Base-by-base conservation (phyloP, 2,113 vertebrate genomes). In the Reinhardtius hippoglossoides region DNA sequence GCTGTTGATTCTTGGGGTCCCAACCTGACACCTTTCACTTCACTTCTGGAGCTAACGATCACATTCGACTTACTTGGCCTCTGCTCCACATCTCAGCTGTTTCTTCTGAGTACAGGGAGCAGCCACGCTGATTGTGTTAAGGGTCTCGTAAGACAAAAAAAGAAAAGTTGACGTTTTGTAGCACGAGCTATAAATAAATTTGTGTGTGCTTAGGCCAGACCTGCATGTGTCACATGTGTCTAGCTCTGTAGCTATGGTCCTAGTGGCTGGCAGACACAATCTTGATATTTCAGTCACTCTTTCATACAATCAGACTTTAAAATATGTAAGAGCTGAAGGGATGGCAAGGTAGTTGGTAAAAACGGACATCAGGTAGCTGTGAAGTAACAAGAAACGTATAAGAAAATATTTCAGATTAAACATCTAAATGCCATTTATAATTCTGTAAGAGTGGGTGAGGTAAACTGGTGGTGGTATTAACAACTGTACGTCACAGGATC, bases 1-100 rank as follows among this genome's bases (percentile, higher is more conserved):
- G 63, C 54, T 27, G 77, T 67, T 64, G 86, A 89, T 71, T 77
- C 48, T 23, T 31, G 15, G 26, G 48, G 5, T 37, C n/a, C 42
- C 46, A 74, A 57, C 42, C 61, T 52, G 61, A 69, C 59, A 61
- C 54, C 67, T 78, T 61, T 63, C 18, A 48, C 66, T 65, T 76
- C 16, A 44, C 44, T 56, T 62, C 26, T 48, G 31, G 35, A 65
- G 61, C 23, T 59, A 56, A 66, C 13, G 14, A 54, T 74, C 65
- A 52, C 23, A 37, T 67, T 58, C 16, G 52, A 61, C 65, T 62
- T 18, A 26, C 31, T 12, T 46, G 27, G 20, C 31, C 24, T 37
- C 27, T 27, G 27, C 27, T 27, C 27, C 27, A 27, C 44, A 63
- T 64, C 63, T 70, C 35, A 46, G 4, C 54, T 60, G 24, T 37